These are phyloP conservation scores for Pseudachorutes palmiensis DNA, from an alignment of 1,140 invertebrate species.

Conservation along the genomic window DNA sequence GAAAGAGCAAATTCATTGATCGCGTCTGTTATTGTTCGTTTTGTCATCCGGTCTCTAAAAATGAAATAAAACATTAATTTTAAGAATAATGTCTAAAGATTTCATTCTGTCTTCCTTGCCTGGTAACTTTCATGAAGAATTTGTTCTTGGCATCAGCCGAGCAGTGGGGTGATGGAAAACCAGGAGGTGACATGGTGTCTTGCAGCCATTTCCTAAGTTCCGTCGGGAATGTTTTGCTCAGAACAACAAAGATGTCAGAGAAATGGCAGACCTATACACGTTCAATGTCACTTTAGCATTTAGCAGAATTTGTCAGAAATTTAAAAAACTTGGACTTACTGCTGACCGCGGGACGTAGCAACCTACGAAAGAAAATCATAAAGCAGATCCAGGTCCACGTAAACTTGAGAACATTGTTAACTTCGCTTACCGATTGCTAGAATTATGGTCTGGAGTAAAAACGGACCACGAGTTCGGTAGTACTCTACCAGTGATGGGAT, in stretches of 20 bases:
- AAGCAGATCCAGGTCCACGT: background rate
- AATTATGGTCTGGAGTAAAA: constrained; percentile 26
- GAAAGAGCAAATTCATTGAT: constrained; percentile 34
- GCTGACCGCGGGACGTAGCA: constrained; percentile 25
- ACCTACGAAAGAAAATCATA: constrained; percentile 17
- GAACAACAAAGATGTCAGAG: constrained; percentile 18
- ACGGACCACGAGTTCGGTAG: constrained; percentile 20
- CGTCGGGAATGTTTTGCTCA: constrained; percentile 19
- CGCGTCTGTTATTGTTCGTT: constrained; percentile 31
- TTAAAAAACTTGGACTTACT: no score
- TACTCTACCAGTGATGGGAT: constrained; percentile 22
- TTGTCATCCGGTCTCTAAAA: constrained; percentile 34
- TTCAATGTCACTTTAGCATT: no score
- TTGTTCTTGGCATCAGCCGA: constrained; percentile 28
- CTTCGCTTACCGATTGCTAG: constrained; percentile 31
- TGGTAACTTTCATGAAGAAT: constrained; percentile 34
- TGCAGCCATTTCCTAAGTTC: constrained; percentile 34
- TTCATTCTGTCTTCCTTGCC: no score
- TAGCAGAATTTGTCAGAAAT: no score
- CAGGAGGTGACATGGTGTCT: constrained; percentile 21
- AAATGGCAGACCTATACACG: constrained; percentile 21
- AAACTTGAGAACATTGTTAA: no score
- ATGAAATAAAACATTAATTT: background rate
- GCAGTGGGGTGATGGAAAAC: constrained; percentile 31
- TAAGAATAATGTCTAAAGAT: constrained; percentile 4